These are phyloP conservation scores for Podarcis raffonei DNA, from an alignment of 2,113 vertebrate genomes.

Conservation along the genomic window DNA sequence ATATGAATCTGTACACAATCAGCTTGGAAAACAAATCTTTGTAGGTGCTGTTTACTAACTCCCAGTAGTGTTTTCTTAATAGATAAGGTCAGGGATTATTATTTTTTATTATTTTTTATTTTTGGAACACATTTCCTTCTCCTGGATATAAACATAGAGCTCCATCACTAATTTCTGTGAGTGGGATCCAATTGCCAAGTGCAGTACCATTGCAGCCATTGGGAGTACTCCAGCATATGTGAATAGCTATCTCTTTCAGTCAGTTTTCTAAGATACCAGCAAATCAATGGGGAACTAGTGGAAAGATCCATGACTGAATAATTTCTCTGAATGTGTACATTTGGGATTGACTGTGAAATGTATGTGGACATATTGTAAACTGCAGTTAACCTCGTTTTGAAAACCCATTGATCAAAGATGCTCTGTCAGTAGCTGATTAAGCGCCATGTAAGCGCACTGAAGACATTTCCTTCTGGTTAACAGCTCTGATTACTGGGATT, in stretches of 20 bases:
- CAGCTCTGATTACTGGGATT: slow-evolving; percentile 81
- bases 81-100: no score
- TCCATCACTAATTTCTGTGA: background rate
- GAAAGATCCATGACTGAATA: slow-evolving; percentile 46
- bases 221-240: background rate
- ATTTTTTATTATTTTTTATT: background rate
- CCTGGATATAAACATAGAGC: background rate
- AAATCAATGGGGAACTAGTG: slow-evolving; percentile 49
- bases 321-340: slow-evolving; percentile 53
- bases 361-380: slow-evolving; percentile 64
- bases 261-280: slow-evolving; percentile 44
- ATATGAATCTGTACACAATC: no score
- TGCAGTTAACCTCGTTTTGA: slow-evolving; percentile 72
- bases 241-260: slow-evolving; percentile 42
- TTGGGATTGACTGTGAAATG: slow-evolving; percentile 71
- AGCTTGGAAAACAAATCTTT: background rate
- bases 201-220: background rate
- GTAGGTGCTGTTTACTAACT: background rate
- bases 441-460: slow-evolving; percentile 81
- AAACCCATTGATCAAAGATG: slow-evolving; percentile 80
- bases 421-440: slow-evolving; percentile 85
- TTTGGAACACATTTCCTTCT: background rate
- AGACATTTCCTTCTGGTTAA: slow-evolving; percentile 86
- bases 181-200: background rate
- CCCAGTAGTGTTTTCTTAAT: background rate